phyloP scores from a whole-genome alignment of 2,113 vertebrate genomes.

The Ginglymostoma cirratum region DNA sequence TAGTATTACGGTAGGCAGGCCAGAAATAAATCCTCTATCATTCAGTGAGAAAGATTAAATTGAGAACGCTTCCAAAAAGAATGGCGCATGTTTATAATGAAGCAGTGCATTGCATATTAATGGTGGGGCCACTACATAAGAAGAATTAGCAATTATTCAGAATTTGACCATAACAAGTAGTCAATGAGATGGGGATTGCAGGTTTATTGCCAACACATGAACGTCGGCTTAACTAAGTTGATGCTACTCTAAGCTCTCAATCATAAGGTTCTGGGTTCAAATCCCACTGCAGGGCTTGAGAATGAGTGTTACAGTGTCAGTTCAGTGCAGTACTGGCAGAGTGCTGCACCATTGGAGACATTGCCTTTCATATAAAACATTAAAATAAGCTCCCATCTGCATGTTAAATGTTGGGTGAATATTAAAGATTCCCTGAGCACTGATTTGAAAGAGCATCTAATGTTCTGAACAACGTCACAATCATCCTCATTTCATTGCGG shows the following conservation, averaged over 20 bases:
- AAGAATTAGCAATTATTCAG: neutral
- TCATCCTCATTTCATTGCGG: too few relatives aligned
- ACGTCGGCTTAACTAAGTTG: neutral
- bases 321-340: too few relatives aligned
- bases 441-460: neutral
- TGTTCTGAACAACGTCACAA: too few relatives aligned
- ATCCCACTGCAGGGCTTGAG: neutral
- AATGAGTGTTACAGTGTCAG: slow-evolving; percentile 21
- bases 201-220: neutral
- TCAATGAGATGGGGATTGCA: neutral
- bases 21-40: neutral
- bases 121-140: neutral
- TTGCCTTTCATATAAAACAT: too few relatives aligned
- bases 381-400: slow-evolving; percentile 38
- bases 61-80: neutral
- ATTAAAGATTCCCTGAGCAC: neutral
- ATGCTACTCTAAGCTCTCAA: neutral
- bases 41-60: neutral
- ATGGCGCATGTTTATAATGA: neutral
- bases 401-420: neutral
- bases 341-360: too few relatives aligned
- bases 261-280: neutral
- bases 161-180: neutral
- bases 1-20: too few relatives aligned
- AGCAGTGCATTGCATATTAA: neutral